These are phyloP conservation scores for Chloroceryle inda DNA, from an alignment of 2,797 vertebrate genomes.

Conservation along the genomic window DNA sequence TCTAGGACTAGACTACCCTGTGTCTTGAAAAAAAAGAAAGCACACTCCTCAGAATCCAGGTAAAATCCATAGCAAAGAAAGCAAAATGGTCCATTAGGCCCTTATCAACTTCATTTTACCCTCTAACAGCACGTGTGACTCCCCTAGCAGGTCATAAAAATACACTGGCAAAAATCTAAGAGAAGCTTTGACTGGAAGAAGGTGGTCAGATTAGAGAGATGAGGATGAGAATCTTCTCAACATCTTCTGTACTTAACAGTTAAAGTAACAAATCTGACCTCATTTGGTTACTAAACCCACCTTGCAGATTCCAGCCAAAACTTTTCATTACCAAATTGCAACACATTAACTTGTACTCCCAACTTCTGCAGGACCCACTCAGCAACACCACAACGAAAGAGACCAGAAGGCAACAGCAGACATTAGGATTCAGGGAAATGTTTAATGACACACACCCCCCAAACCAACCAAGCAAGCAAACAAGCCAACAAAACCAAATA, in stretches of 20 bases:
- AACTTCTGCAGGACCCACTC: neutral
- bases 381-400: neutral
- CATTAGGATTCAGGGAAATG: neutral
- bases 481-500: neutral
- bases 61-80: neutral
- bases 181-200: fast-evolving
- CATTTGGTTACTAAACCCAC: neutral
- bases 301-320: neutral
- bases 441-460: neutral
- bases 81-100: neutral
- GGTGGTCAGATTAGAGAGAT: neutral
- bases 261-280: neutral
- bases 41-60: neutral
- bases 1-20: neutral
- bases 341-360: neutral
- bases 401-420: neutral
- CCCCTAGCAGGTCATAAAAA: neutral
- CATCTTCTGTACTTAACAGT: neutral
- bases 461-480: neutral
- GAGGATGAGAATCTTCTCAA: neutral
- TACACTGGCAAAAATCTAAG: neutral
- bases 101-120: neutral
- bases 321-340: neutral
- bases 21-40: neutral
- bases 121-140: neutral